phyloP scores from a whole-genome alignment of 2,797 vertebrate species.

The Pseudochirops corinnae region DNA sequence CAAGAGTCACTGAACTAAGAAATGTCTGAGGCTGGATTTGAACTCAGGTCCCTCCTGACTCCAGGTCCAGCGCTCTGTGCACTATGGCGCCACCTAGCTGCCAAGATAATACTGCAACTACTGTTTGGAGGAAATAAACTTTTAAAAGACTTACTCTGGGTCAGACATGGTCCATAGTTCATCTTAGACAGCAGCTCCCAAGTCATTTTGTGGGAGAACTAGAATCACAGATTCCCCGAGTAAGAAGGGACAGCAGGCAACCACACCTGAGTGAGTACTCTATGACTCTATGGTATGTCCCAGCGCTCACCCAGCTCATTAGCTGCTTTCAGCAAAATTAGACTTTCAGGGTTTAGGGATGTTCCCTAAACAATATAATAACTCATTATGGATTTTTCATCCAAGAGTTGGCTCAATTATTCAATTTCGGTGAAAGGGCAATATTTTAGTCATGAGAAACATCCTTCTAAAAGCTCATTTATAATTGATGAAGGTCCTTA shows the following conservation, averaged over 20 bases:
- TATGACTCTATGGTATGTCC: neutral
- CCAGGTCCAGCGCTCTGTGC: neutral
- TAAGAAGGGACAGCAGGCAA: neutral
- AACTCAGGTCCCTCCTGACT: neutral
- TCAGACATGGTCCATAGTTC: neutral
- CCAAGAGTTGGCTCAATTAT: neutral
- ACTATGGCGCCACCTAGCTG: neutral
- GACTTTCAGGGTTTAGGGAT: neutral
- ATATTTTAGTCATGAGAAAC: conserved; percentile 2
- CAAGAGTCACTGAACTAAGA: neutral
- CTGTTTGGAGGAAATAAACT: neutral
- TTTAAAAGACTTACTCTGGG: neutral
- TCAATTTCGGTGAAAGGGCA: neutral
- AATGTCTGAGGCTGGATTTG: neutral
- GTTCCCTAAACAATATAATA: neutral
- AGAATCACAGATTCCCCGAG: neutral
- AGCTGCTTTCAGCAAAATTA: neutral
- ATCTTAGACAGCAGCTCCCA: neutral
- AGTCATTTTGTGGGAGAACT: neutral
- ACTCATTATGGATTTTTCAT: neutral
- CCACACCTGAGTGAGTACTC: neutral
- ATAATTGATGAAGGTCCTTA: neutral
- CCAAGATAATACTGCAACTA: neutral
- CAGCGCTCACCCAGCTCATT: neutral
- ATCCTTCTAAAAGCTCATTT: neutral